Evolutionary conservation across 2,797 vertebrate genomes (phyloP), one percentile per base, ranked within the genome.

Genomic region (Clarias laeviceps): DNA sequence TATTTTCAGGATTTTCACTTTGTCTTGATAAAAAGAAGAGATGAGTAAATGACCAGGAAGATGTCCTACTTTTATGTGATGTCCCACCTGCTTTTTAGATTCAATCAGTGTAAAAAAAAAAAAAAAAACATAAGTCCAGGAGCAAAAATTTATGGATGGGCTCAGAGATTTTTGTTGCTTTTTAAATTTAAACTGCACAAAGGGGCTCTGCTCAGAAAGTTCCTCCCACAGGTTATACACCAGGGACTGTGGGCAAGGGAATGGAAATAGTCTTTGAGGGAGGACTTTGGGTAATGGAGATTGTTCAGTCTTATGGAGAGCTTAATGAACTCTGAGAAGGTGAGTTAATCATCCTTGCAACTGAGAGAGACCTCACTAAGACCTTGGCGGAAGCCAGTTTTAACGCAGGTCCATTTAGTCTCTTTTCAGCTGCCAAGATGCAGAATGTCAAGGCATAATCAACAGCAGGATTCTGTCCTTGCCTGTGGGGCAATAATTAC

Each of bases 311-410:
- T 81, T 66, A 20, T 22, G 62, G 27, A 14, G 27, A 54, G 62
- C 54, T 66, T 81, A 81, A 81, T 81, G 62, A 66, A 66, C 40
- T 81, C 78, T 81, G 62, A 81, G 79, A 66, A 81, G 62, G 40
- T 66, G 62, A 66, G 62, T 81, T 66, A 81, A 81, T 81, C 62
- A 66, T 66, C 79, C 79, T 66, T 81, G 27, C 40, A 54, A 29
- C 45, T 32, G 27, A 54, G 62, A 80, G 27, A 54, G 62, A 80
- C 79, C 62, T 66, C 62, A 54, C 5, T 54, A 18, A 66, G 79
- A 81, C 79, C 62, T 80, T 65, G 61, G 79, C 40, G 4, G 62
- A 66, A 66, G 62, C 27, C 40, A 54, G 62, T 22, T 80, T 66
- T 80, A 65, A 50, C 1, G 27, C 40, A 22, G 62, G 62, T 54